A percentile compares a stretch with the other conserved stretches of the same genome.
Evolutionary conservation across 2,888 invertebrate species (phyloP).

Genomic region (Tethea ocularis): DNA sequence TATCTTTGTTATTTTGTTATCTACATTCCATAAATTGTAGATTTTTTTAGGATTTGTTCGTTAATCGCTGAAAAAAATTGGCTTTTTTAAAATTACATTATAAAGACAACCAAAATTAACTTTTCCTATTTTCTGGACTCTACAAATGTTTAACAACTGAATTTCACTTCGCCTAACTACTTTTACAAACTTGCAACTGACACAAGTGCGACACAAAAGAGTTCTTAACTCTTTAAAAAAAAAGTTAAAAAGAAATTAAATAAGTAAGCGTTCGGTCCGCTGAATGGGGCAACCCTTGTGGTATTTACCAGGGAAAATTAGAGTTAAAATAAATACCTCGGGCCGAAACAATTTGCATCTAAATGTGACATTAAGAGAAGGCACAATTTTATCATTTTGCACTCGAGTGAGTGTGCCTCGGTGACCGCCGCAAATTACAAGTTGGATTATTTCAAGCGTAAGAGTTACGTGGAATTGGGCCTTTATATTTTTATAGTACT

Average conservation of each 20-base stretch:
- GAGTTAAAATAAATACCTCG: constrained; percentile 76
- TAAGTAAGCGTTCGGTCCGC: constrained; percentile 37
- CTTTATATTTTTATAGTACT: neutral
- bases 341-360: constrained; percentile 80
- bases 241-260: constrained; percentile 33
- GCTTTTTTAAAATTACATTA: too few species aligned
- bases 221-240: constrained; percentile 5
- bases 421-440: constrained; percentile 42
- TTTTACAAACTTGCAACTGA: constrained; percentile 9
- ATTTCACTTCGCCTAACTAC: constrained; percentile 7
- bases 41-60: too few species aligned
- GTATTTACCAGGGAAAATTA: constrained; percentile 76
- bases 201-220: constrained; percentile 7
- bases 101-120: neutral
- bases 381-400: constrained; percentile 62
- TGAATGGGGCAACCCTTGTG: constrained; percentile 59
- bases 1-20: neutral
- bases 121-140: neutral
- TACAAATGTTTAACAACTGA: constrained; percentile 7
- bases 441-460: constrained; percentile 19
- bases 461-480: neutral
- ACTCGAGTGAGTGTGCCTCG: constrained; percentile 32
- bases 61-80: too few species aligned
- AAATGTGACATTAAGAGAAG: constrained; percentile 77
- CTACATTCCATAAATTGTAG: too few species aligned